Conservation (phyloP, 64 coral and sea anemone genomes). For the Hydrozoanthus tunicans region DNA sequence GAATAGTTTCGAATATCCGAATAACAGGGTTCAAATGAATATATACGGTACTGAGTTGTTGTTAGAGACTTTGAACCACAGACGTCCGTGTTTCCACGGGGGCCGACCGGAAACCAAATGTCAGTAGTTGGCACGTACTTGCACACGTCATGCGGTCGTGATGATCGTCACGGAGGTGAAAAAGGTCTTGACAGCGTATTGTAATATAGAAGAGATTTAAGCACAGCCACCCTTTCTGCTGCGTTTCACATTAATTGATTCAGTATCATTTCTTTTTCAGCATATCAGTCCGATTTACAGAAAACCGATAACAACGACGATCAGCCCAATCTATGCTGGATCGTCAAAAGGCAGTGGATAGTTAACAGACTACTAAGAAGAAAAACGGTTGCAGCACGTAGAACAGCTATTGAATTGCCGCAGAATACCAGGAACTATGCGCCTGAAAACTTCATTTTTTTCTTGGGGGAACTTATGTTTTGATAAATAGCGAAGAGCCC, state of each 20-base stretch:
- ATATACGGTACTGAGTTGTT: neutral
- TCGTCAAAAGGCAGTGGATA: neutral
- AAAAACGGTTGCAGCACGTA: neutral
- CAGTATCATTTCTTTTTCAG: slow-evolving; percentile 17
- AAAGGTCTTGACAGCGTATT: too few relatives aligned
- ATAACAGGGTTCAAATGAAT: too few relatives aligned
- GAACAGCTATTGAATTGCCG: neutral
- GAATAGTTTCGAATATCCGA: too few relatives aligned
- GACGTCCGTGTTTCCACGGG: too few relatives aligned
- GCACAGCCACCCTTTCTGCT: neutral
- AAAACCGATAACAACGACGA: slow-evolving; percentile 39
- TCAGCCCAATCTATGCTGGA: slow-evolving; percentile 20
- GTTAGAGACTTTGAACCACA: neutral
- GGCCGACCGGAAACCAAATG: too few relatives aligned
- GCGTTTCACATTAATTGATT: neutral
- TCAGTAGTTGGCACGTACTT: too few relatives aligned
- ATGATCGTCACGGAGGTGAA: too few relatives aligned
- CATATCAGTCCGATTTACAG: slow-evolving; percentile 44
- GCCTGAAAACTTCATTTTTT: too few relatives aligned
- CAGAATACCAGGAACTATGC: neutral
- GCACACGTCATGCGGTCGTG: too few relatives aligned
- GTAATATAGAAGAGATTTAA: too few relatives aligned
- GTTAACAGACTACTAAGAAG: neutral
- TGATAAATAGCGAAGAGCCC: neutral
- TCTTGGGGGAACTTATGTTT: neutral